Evolutionary conservation across 2,888 invertebrate genomes (phyloP), one percentile per base, ranked within the genome.

Genomic region (Eilema caniola): DNA sequence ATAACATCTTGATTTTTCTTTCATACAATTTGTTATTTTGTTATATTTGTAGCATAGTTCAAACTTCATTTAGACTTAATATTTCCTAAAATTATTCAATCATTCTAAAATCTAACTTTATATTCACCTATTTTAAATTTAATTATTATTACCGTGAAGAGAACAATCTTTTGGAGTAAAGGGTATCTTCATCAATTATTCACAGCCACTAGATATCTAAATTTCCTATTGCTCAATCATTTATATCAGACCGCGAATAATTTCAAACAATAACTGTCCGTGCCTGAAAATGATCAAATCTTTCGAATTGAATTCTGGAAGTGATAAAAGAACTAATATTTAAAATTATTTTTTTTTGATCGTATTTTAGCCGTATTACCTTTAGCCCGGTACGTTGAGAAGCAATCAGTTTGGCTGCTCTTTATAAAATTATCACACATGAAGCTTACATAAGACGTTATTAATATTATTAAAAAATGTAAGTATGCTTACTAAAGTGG

Each of bases 121-220:
- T 14, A 33, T 62, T n/a, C 14, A 62, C 23, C 12, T 62, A 62
- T 7, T 2, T 62, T 2, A 37, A 37, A 16, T 16, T 16, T 1
- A 20, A 41, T 41, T 37, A 68, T 56, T 25, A 53, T 33, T 8
- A 37, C 23, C 7, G n/a, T 16, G 28, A 56, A 31, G n/a, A 3
- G 53, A 31, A 62, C 10, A 62, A 20, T n/a, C 20, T 62, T 68
- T 57, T 62, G 37, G 57, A 57, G n/a, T 37, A 8, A 64, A 59
- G 5, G 33, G 53, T 64, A 65, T 65, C 33, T 61, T 61, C 53
- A 24, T 57, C 37, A 14, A 56, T 69, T 59, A 64, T 47, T 69
- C 23, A 65, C 23, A 57, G 24, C 33, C 41, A 47, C 10, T 64
- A 53, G 53, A n/a, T 37, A 16, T 20, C 11, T 62, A 24, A 20